Conservation (phyloP, 2,888 invertebrate species). For the Oscheius sp. region DNA sequence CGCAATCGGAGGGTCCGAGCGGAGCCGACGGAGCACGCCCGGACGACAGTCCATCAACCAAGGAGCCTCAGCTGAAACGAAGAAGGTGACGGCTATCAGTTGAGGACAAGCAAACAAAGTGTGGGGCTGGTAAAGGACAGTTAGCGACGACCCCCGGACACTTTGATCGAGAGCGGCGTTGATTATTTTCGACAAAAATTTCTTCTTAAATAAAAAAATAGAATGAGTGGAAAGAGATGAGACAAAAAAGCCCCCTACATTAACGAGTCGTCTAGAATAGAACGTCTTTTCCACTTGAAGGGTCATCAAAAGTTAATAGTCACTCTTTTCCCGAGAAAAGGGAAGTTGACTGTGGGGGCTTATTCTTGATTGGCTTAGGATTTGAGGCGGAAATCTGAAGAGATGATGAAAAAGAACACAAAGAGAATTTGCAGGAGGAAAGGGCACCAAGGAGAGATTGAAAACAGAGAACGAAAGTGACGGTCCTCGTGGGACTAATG, state of each 20-base stretch:
- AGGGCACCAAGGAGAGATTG: no score
- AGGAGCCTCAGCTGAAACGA: constrained; percentile 21
- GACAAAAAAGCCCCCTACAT: no score
- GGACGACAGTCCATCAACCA: constrained; percentile 34
- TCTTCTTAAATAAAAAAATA: background rate
- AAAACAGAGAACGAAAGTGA: background rate
- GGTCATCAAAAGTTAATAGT: no score
- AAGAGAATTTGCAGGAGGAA: no score
- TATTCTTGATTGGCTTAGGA: no score
- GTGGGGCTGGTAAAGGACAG: constrained; percentile 10
- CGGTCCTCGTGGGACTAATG: background rate
- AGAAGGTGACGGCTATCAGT: background rate
- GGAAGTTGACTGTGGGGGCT: no score
- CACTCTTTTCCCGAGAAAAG: no score
- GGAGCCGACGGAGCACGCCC: constrained; percentile 30
- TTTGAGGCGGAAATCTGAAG: no score
- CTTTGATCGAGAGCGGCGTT: background rate
- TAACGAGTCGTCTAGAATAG: no score
- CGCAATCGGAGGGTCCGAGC: constrained; percentile 34
- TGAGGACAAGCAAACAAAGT: constrained; percentile 16
- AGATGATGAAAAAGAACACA: no score
- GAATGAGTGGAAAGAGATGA: background rate
- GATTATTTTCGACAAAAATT: background rate
- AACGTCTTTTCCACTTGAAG: no score
- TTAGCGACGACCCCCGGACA: background rate